Conservation (phyloP, 2,113 vertebrate genomes). For the Alaudala cheleensis region DNA sequence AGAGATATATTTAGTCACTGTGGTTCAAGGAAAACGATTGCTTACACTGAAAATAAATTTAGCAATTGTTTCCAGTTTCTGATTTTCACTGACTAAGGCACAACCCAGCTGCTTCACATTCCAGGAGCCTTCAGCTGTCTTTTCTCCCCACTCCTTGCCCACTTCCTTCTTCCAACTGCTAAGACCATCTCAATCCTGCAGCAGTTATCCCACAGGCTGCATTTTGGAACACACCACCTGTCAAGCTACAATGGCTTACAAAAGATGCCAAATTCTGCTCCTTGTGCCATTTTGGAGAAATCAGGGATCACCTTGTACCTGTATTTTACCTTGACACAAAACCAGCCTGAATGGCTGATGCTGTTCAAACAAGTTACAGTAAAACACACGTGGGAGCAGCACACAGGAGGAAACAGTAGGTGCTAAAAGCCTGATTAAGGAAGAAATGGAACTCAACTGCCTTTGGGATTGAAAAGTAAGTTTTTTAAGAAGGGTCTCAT, state of each 20-base stretch:
- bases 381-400: neutral
- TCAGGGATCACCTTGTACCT: accelerated
- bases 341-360: neutral
- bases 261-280: neutral
- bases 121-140: slow-evolving; percentile 49
- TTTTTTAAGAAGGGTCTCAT: neutral
- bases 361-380: neutral
- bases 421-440: neutral
- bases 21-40: slow-evolving; percentile 33
- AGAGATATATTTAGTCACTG: slow-evolving; percentile 48
- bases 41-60: slow-evolving; percentile 59
- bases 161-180: neutral
- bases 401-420: neutral
- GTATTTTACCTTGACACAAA: neutral
- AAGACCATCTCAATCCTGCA: neutral
- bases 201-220: neutral
- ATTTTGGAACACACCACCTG: neutral
- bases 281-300: neutral
- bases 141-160: neutral
- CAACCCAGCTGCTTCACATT: slow-evolving; percentile 34
- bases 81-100: slow-evolving; percentile 34
- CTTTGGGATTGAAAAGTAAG: neutral
- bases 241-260: accelerated
- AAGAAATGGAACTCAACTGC: neutral
- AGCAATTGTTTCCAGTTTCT: slow-evolving; percentile 58